Percentiles rank a stretch among this genome's conserved stretches.
Evolutionary conservation across 2,888 invertebrate genomes (phyloP).

Genomic region (Drosophila fungiperda): DNA sequence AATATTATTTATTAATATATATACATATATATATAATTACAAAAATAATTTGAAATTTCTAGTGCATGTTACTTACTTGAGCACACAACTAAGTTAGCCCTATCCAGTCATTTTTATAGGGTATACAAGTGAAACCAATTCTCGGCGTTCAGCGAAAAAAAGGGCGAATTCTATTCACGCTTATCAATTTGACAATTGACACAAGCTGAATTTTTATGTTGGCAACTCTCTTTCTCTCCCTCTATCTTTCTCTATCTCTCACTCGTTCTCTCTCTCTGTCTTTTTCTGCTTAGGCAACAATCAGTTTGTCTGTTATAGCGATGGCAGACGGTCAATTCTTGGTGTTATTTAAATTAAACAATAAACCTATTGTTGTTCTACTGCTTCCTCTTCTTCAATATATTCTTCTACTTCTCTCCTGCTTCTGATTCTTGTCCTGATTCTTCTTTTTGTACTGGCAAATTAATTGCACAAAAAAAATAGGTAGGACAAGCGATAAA

Average conservation of each 20-base stretch:
- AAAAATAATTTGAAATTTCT: neutral
- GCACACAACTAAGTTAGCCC: neutral
- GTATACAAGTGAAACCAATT: neutral
- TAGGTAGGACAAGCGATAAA: neutral
- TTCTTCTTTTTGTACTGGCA: neutral
- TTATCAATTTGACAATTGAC: neutral
- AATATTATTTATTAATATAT: neutral
- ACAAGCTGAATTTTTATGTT: neutral
- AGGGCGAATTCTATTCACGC: neutral
- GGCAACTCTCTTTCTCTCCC: neutral
- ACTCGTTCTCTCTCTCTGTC: neutral
- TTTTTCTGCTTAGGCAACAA: constrained; percentile 37
- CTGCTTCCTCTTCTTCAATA: neutral
- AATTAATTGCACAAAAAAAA: too few species aligned
- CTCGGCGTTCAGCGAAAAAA: neutral
- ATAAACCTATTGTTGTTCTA: constrained; percentile 41
- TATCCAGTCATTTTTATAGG: neutral
- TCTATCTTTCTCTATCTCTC: neutral
- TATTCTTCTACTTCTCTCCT: neutral
- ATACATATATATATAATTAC: neutral
- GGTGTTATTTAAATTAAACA: constrained; percentile 31
- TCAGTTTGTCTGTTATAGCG: constrained; percentile 48
- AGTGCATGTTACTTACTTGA: neutral
- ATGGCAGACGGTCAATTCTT: constrained; percentile 26
- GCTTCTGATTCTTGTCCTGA: neutral